Evolutionary conservation across 1,140 invertebrate genomes (phyloP).

Genomic region (Lepeophtheirus salmonis): DNA sequence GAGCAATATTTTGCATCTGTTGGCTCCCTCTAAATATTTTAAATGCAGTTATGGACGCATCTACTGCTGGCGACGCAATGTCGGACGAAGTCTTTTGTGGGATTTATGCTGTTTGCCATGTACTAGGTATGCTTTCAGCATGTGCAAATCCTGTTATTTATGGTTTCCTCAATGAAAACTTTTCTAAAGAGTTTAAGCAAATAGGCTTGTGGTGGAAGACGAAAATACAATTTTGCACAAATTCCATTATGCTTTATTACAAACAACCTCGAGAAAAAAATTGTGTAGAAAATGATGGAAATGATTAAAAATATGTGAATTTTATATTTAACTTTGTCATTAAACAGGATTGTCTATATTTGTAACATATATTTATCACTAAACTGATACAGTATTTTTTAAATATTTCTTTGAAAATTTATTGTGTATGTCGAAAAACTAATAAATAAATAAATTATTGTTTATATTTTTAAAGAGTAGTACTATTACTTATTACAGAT

Average conservation of each 20-base stretch:
- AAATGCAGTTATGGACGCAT: slow-evolving; percentile 51
- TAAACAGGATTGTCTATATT: no score
- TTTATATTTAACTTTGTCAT: no score
- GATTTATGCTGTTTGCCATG: slow-evolving; percentile 33
- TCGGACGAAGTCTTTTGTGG: slow-evolving; percentile 10
- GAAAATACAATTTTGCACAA: background rate
- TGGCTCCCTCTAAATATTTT: slow-evolving; percentile 70
- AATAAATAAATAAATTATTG: no score
- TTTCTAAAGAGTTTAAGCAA: slow-evolving; percentile 33
- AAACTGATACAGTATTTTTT: no score
- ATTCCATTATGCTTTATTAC: background rate
- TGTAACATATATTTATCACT: no score
- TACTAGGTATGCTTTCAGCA: slow-evolving; percentile 35
- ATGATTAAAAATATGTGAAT: background rate
- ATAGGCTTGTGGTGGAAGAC: slow-evolving; percentile 16
- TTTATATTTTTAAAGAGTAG: no score
- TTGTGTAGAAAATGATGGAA: background rate
- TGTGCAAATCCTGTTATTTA: slow-evolving; percentile 38
- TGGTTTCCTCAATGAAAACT: slow-evolving; percentile 39
- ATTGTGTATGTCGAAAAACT: no score
- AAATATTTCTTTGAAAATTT: no score
- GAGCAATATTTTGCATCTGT: slow-evolving; percentile 62
- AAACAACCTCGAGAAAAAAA: background rate
- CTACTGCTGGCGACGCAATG: slow-evolving; percentile 19
- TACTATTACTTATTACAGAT: no score